These are phyloP conservation scores for Octomys mimax DNA, from an alignment of 2,797 vertebrate genomes.

Conservation along the genomic window DNA sequence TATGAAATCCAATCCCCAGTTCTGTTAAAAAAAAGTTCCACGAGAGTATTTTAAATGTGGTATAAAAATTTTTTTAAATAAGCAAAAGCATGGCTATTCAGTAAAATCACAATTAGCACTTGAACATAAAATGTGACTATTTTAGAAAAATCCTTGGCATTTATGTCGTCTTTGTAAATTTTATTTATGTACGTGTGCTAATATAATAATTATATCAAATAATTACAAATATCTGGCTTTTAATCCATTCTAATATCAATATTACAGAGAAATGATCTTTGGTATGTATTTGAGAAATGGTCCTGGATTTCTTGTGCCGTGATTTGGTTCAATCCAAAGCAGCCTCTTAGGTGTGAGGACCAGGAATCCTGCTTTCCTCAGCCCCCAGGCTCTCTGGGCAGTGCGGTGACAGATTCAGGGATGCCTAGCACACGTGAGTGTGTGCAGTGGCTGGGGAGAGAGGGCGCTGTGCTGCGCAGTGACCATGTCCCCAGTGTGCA, in stretches of 20 bases:
- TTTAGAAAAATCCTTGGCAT: slow-evolving; percentile 9
- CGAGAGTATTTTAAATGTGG: slow-evolving; percentile 24
- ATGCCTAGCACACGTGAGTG: background rate
- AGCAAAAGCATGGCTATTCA: background rate
- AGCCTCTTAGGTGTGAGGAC: background rate
- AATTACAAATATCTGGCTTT: slow-evolving; percentile 11
- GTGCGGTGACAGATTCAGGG: background rate
- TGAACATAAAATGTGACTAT: slow-evolving; percentile 5
- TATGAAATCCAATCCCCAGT: background rate
- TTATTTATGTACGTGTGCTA: background rate
- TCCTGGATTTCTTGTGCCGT: background rate
- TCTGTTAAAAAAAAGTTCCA: no score
- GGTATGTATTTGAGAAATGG: background rate
- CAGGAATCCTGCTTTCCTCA: background rate
- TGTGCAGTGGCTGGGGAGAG: background rate
- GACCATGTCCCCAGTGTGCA: background rate
- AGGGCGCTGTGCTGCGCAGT: no score
- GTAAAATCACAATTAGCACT: background rate
- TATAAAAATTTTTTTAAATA: background rate
- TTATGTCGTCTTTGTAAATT: slow-evolving; percentile 47
- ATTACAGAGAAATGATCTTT: background rate
- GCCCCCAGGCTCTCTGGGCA: background rate
- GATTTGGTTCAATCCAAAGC: background rate
- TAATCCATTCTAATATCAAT: background rate
- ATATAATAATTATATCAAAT: background rate